These are phyloP conservation scores for Cololabis saira DNA, from an alignment of 2,113 vertebrate genomes.

Conservation along the genomic window DNA sequence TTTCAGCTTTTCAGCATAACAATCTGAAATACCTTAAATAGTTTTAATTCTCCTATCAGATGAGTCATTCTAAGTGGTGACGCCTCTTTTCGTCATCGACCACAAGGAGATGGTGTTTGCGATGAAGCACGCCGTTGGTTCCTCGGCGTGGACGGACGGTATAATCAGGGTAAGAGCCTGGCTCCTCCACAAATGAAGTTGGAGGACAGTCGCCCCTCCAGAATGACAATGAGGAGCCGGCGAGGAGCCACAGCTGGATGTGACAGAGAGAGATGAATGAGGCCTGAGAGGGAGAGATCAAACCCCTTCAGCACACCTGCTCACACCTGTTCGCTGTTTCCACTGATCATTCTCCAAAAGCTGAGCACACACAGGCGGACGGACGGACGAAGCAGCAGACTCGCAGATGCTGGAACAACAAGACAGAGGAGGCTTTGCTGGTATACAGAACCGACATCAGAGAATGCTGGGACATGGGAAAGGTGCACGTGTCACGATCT, in stretches of 20 bases:
- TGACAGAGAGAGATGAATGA: slow-evolving; percentile 67
- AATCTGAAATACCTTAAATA: too few relatives aligned
- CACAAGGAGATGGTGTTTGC: background rate
- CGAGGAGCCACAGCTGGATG: slow-evolving; percentile 61
- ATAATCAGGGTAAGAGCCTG: slow-evolving; percentile 65
- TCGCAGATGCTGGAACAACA: background rate
- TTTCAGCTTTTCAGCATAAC: too few relatives aligned
- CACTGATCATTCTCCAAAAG: slow-evolving; percentile 46
- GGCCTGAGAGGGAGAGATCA: slow-evolving; percentile 54
- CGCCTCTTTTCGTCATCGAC: too few relatives aligned
- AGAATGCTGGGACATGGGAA: too few relatives aligned
- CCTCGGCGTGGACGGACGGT: slow-evolving; percentile 36
- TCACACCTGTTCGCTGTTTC: slow-evolving; percentile 57
- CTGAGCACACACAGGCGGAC: background rate
- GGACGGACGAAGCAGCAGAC: background rate
- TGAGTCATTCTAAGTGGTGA: too few relatives aligned
- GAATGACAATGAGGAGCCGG: slow-evolving; percentile 73
- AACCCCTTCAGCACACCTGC: slow-evolving; percentile 63
- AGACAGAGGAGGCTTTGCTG: background rate
- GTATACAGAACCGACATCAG: too few relatives aligned
- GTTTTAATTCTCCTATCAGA: too few relatives aligned
- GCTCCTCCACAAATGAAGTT: slow-evolving; percentile 44
- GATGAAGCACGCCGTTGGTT: slow-evolving; percentile 5
- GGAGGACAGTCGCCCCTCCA: slow-evolving; percentile 41
- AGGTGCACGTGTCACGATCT: too few relatives aligned